Percentiles rank a stretch among this genome's conserved stretches.
These are phyloP conservation scores for Rousettus leschenaultii DNA, from an alignment of 2,113 vertebrate genomes.

Conservation along the genomic window DNA sequence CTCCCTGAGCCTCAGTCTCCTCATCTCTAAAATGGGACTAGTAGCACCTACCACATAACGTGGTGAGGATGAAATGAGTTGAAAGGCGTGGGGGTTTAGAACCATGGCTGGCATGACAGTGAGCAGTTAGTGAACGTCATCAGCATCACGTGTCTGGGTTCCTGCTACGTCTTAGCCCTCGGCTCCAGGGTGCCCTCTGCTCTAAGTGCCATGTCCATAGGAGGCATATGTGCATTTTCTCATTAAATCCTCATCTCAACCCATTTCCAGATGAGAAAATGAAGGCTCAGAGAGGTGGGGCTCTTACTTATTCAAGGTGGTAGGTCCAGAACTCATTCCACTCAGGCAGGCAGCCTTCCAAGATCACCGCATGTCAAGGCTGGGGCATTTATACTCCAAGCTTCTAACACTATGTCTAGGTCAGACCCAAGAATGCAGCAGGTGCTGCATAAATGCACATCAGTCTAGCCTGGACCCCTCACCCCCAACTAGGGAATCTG, in stretches of 20 bases:
- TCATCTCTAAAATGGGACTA: neutral
- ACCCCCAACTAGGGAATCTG: neutral
- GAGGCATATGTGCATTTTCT: neutral
- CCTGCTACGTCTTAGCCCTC: neutral
- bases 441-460: neutral
- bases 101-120: neutral
- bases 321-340: neutral
- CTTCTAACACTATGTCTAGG: neutral
- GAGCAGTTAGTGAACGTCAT: too few species aligned
- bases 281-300: neutral
- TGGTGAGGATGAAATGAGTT: neutral
- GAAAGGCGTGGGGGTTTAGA: neutral
- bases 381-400: neutral
- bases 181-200: neutral
- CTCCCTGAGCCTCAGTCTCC: neutral
- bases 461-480: neutral
- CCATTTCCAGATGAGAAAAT: neutral
- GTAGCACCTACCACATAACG: rapidly evolving
- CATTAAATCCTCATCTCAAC: neutral
- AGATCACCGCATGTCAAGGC: neutral
- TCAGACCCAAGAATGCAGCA: neutral
- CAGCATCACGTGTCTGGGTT: neutral
- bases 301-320: neutral
- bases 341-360: neutral
- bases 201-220: too few species aligned